Evolutionary conservation across 2,113 vertebrate genomes (phyloP).

Genomic region (Phylloscopus trochilus): DNA sequence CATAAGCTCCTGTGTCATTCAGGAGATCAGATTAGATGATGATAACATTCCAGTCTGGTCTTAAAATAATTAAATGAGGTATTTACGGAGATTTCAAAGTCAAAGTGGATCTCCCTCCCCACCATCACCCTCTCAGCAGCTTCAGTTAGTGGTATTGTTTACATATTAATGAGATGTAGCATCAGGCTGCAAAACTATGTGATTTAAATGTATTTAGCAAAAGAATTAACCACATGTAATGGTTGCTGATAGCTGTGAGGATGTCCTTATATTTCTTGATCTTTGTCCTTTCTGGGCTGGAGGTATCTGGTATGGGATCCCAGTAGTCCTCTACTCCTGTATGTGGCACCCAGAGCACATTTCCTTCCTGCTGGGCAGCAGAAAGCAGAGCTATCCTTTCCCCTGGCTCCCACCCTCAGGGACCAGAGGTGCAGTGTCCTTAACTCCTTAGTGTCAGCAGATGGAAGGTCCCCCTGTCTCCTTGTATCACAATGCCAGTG

Average conservation of each 20-base stretch:
- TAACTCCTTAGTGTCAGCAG: not conserved
- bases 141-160: not conserved
- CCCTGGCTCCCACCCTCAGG: not conserved
- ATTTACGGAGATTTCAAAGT: conserved; percentile 31
- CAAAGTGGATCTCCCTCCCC: not conserved
- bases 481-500: not conserved
- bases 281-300: not conserved
- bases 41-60: not conserved
- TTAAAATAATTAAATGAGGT: conserved; percentile 26
- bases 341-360: not conserved
- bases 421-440: not conserved
- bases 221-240: not conserved
- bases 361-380: not conserved
- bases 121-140: not conserved
- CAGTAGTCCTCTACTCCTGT: not conserved
- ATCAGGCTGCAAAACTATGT: not conserved
- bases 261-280: not conserved
- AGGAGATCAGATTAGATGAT: not conserved
- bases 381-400: not conserved
- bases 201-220: not conserved
- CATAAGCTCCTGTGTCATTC: not conserved
- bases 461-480: not conserved
- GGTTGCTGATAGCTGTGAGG: not conserved
- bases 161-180: not conserved
- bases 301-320: not conserved